Evolutionary conservation across 1,140 invertebrate species (phyloP), one percentile per base, ranked within the genome.

Genomic region (Formica exsecta): DNA sequence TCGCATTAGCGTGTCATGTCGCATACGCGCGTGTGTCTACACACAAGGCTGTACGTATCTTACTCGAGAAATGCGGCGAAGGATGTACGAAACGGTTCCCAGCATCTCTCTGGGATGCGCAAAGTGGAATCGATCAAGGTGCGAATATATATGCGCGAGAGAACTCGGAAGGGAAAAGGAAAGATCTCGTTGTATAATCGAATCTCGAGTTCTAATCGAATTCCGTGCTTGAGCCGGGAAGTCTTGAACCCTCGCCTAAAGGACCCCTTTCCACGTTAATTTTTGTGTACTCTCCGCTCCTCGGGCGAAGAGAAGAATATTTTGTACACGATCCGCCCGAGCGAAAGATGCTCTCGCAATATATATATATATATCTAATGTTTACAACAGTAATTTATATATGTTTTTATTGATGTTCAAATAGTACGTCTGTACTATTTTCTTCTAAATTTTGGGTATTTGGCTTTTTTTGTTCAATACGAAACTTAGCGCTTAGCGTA

Each of bases 1-100:
- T 89, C 61, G 75, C 62, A 86, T 89, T 89, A 89, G 32, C 74
- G 29, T 86, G 68, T 77, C 88, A 83, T 25, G n/a, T 11, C 29
- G 44, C 79, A 29, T 85, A 59, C 76, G 25, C 61, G 68, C 25
- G 32, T 8, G 41, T 68, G 48, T 48, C 51, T 38, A 54, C 25
- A 25, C 9, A 25, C 65, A 62, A 73, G 57, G 9, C 51, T 48
- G 7, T 41, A 32, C 41, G 11, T 48, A 54, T 74, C 87, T 76
- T 89, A 48, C 25, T 4, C 11, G 79, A 74, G 79, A 83, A 83
- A 83, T 83, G 68, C 57, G 38, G 8, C 32, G 9, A 25, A 8
- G 48, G 48, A 19, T 51, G 59, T 65, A 38, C 25, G 79, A 38
- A 61, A 61, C 25, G 79, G 25, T 54, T 61, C 73, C 38, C 19